These are phyloP conservation scores for Papilio glaucus DNA, from an alignment of 1,140 invertebrate species.

Conservation along the genomic window DNA sequence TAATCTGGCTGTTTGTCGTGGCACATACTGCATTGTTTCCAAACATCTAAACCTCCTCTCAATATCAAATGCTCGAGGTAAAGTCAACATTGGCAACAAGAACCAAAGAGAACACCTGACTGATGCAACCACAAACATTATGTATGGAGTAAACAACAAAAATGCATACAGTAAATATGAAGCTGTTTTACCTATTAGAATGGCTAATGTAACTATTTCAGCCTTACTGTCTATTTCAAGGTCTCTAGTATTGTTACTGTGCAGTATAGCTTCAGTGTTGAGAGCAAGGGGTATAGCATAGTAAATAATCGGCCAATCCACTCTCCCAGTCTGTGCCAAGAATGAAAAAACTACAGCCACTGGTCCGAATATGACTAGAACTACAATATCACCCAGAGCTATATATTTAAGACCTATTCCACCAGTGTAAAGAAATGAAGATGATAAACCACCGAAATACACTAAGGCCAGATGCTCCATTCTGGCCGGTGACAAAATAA, in stretches of 20 bases:
- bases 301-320: conserved; percentile 94
- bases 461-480: conserved; percentile 97
- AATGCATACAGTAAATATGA: conserved; percentile 96
- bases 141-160: conserved; percentile 95
- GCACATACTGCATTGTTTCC: conserved; percentile 91
- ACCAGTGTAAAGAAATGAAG: conserved; percentile 96
- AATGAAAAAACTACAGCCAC: conserved; percentile 97
- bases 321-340: conserved; percentile 93
- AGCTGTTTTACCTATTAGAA: conserved; percentile 94
- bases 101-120: conserved; percentile 94
- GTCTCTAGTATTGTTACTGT: conserved; percentile 97
- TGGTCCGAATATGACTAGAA: conserved; percentile 96
- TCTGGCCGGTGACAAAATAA: conserved; percentile 92
- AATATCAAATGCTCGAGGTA: conserved; percentile 94
- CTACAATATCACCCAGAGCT: conserved; percentile 94
- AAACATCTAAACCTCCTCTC: conserved; percentile 94
- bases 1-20: conserved; percentile 93
- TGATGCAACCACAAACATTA: conserved; percentile 92
- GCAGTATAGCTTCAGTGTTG: conserved; percentile 97
- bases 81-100: conserved; percentile 93
- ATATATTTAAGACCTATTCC: conserved; percentile 98
- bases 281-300: conserved; percentile 97
- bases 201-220: conserved; percentile 96
- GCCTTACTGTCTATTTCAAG: conserved; percentile 92
- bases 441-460: conserved; percentile 97